Conservation (phyloP, 2,797 vertebrate species). For the Schizopygopsis pylzovi region DNA sequence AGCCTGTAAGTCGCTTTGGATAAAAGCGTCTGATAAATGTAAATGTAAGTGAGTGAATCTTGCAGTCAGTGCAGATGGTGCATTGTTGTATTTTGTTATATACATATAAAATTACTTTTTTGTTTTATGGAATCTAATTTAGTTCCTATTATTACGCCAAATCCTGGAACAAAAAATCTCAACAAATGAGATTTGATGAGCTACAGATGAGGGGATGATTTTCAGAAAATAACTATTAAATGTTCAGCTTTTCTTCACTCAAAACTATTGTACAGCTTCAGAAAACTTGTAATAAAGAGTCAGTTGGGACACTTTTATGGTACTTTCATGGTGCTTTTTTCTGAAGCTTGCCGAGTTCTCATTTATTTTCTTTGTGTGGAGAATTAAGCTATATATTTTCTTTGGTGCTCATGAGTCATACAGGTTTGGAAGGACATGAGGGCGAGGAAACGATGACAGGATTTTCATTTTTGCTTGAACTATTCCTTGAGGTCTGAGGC, state of each 20-base stretch:
- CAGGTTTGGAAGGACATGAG: not conserved
- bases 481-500: not conserved
- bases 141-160: not conserved
- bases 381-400: not conserved
- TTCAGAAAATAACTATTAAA: not conserved
- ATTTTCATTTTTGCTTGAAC: not conserved
- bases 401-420: not conserved
- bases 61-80: not conserved
- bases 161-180: too few relatives aligned
- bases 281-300: not conserved
- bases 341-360: not conserved
- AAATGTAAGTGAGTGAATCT: not conserved
- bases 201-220: not conserved
- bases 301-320: not conserved
- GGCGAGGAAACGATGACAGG: not conserved
- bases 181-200: not conserved
- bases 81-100: not conserved
- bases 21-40: too few relatives aligned
- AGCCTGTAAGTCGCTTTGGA: too few relatives aligned
- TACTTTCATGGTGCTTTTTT: not conserved
- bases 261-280: not conserved
- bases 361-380: not conserved
- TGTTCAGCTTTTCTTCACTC: not conserved
- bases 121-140: not conserved
- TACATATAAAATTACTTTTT: too few relatives aligned